Percentiles rank a stretch among this genome's conserved stretches.
Evolutionary conservation across 2,797 vertebrate genomes (phyloP).

Genomic region (Lepilemur ruficaudatus): DNA sequence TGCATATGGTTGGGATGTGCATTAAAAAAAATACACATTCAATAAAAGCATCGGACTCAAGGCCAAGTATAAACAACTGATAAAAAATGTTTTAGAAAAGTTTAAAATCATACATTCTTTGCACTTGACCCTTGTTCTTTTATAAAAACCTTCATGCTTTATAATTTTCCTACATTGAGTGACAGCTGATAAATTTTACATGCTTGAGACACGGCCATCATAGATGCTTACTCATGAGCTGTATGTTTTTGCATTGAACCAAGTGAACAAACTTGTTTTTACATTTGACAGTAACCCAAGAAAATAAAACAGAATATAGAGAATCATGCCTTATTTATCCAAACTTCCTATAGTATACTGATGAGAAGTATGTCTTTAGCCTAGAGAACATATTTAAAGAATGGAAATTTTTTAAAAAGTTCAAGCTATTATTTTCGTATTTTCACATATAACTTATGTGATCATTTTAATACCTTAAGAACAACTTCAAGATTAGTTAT

Average conservation of each 20-base stretch:
- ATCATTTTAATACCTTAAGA: not conserved
- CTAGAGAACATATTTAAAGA: constrained; percentile 5
- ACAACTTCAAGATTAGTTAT: not conserved
- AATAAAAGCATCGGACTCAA: not conserved
- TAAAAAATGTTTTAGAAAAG: constrained; percentile 8
- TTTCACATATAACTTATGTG: not conserved
- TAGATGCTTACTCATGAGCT: not conserved
- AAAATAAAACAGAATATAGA: not conserved
- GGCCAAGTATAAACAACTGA: not conserved
- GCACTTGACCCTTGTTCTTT: not conserved
- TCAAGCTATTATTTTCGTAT: not conserved
- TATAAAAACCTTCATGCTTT: not conserved
- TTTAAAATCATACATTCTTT: not conserved
- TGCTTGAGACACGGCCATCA: not conserved
- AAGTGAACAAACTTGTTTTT: constrained; percentile 29
- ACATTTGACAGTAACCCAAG: not conserved
- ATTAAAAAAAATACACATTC: not conserved
- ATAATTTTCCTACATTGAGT: not conserved
- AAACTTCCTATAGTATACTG: not conserved
- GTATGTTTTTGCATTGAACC: not conserved
- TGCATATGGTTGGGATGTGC: not conserved
- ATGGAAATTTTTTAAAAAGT: not conserved
- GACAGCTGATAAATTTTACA: not conserved
- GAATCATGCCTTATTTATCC: not conserved
- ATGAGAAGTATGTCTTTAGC: not conserved